Base-by-base conservation (phyloP, 2,797 vertebrate species). In the Falco peregrinus region DNA sequence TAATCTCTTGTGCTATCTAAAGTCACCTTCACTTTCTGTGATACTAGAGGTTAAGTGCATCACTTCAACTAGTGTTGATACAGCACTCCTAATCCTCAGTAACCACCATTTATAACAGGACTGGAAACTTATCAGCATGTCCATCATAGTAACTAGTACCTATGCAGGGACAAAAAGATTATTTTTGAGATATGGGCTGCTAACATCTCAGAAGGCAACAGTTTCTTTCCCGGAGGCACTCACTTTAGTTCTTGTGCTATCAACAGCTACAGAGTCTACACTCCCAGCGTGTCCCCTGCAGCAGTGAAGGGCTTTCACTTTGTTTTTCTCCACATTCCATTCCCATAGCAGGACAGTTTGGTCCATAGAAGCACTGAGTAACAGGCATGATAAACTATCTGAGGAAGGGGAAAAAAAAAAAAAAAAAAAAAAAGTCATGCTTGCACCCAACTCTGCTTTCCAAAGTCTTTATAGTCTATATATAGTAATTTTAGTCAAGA, bases 331-430 rank as follows among this genome's bases (percentile, higher is more conserved):
- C 0, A 98, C 97, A 12, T 99, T 99, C 99, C 99, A 99, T 96
- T 99, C 99, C 99, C 99, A 99, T 11, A 99, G 93, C 73, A 99
- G 97, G 59, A 99, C 24, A 4, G 98, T 99, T 96, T 99, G 99
- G 96, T 99, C 99, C 98, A 99, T 98, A 22, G 99, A 99, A 18
- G 99, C 98, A 13, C 98, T 99, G 91, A 99, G 98, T 22, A 99
- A 97, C 87, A 99, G 95, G 91, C 98, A 98, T 0, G 94, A 98
- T 76, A 98, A 95, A 82, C 84, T 96, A 56, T 98, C 98, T 98
- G 87, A 84, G 81, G 39, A 87, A 91, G 60, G 59, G 71, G 90
- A 84, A 75, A 70, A 79, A 91, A 67, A 76, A 91, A 84, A 76
- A 84, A 76, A 76, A 86, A 81, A 67, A 76, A 91, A 86, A 81